Percentiles rank a stretch among this genome's conserved stretches.
Conservation (phyloP, 2,888 invertebrate genomes). For the Macrophya alboannulata region DNA sequence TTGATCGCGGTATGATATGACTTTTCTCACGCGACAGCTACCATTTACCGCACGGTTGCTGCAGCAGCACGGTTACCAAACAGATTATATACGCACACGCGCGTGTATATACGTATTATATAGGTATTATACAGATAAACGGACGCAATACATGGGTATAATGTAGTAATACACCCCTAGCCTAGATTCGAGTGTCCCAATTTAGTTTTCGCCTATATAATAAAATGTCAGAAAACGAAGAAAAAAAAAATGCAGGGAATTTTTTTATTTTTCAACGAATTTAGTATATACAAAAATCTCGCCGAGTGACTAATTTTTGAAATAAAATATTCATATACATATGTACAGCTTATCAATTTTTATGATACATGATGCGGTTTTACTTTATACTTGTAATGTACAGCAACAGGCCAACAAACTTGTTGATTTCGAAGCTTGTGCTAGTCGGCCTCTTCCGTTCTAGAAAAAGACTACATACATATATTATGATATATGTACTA, state of each 20-base stretch:
- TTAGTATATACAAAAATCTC: not conserved
- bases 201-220: not conserved
- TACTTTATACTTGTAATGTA: not conserved
- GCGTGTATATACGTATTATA: not conserved
- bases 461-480: conserved; percentile 10
- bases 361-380: not conserved
- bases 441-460: conserved; percentile 31
- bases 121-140: not conserved
- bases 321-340: not conserved
- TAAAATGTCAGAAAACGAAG: not conserved
- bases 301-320: not conserved
- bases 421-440: conserved; percentile 5
- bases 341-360: not conserved
- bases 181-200: not conserved
- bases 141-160: too few relatives aligned
- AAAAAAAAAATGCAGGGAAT: not conserved
- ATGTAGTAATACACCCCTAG: not conserved
- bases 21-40: conserved; percentile 13
- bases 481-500: not conserved
- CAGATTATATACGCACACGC: not conserved
- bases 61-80: not conserved
- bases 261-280: too few relatives aligned
- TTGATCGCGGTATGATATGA: conserved; percentile 17
- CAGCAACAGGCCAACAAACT: not conserved
- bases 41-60: not conserved